Conservation (phyloP, 23 tunicate genomes). For the Corella eumyota region DNA sequence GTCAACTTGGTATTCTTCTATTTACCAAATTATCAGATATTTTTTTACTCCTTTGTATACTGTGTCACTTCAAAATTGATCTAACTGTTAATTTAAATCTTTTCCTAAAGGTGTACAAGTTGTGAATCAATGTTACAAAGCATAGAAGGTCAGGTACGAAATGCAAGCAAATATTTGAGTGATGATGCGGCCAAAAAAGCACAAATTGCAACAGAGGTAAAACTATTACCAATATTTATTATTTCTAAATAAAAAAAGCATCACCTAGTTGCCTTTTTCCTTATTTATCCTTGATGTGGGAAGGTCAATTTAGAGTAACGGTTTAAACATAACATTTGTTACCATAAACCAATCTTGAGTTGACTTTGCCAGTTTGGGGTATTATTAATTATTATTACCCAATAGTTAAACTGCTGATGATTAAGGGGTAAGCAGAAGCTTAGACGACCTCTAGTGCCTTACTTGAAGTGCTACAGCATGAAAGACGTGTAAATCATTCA, state of each 20-base stretch:
- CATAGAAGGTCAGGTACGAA: slow-evolving; percentile 40
- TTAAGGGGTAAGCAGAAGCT: no score
- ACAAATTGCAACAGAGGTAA: slow-evolving; percentile 48
- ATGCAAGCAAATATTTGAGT: slow-evolving; percentile 36
- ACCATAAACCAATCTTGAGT: no score
- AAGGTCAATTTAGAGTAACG: no score
- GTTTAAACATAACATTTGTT: no score
- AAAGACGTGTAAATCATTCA: no score
- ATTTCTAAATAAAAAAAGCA: no score
- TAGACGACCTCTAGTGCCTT: no score
- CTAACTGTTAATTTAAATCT: neutral
- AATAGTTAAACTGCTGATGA: neutral
- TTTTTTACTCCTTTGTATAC: neutral
- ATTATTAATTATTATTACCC: neutral
- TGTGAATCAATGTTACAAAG: slow-evolving; percentile 46
- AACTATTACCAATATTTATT: neutral
- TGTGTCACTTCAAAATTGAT: neutral
- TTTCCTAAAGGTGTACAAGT: slow-evolving; percentile 27
- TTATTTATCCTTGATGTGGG: no score
- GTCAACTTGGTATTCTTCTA: slow-evolving; percentile 28
- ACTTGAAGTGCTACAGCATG: no score
- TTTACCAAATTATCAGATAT: neutral
- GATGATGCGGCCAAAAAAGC: slow-evolving; percentile 41
- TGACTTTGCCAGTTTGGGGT: neutral
- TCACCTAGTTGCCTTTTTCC: no score